Evolutionary conservation across 1,140 invertebrate species (phyloP).

Genomic region (Macrostomum lignano): DNA sequence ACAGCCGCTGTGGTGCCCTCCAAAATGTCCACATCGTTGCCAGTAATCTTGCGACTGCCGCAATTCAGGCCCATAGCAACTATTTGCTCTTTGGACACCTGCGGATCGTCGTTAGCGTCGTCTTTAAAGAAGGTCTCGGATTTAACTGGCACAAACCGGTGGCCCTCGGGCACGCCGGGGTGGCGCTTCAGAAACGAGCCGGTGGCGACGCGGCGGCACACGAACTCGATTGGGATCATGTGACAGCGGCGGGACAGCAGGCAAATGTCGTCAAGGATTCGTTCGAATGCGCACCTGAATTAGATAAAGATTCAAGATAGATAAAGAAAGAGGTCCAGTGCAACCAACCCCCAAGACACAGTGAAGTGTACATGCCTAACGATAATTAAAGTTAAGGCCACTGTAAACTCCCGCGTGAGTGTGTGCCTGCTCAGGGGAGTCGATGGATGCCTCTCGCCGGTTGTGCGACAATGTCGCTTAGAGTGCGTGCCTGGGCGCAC

Average conservation of each 20-base stretch:
- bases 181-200: conserved; percentile 73
- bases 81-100: conserved; percentile 77
- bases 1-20: conserved; percentile 44
- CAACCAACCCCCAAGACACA: no score
- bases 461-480: no score
- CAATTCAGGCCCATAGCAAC: conserved; percentile 47
- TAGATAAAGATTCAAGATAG: no score
- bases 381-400: no score
- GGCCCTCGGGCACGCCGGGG: conserved; percentile 62
- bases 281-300: no score
- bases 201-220: conserved; percentile 62
- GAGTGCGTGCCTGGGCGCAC: no score
- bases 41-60: conserved; percentile 38
- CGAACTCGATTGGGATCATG: conserved; percentile 96
- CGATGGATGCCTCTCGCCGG: no score
- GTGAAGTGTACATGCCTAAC: no score
- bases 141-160: conserved; percentile 50
- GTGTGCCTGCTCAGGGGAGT: no score
- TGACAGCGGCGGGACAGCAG: conserved; percentile 63
- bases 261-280: conserved; percentile 36
- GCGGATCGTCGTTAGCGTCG: conserved; percentile 84
- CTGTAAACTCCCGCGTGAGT: no score
- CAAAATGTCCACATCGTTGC: conserved; percentile 44
- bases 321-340: no score
- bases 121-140: conserved; percentile 56